Base-by-base conservation (phyloP, 23 tunicate species). In the Oikopleura albicans region DNA sequence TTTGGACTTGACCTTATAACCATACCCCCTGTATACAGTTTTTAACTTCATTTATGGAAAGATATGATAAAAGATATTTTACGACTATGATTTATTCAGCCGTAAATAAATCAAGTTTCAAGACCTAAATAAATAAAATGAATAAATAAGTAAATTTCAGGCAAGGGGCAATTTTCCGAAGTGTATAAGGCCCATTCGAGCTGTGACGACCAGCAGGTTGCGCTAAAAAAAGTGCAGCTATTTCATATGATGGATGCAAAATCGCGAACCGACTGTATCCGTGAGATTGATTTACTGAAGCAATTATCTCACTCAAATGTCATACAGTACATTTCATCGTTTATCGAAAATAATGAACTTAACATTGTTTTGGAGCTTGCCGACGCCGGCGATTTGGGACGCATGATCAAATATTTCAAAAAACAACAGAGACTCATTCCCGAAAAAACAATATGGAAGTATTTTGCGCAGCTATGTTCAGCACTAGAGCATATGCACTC, bases 201-300 rank as follows among this genome's bases (percentile, higher is more conserved):
- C 0, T 66, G 87, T 49, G 98, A 93, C 35, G 87, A 87, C 84
- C 90, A 87, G 83, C 88, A 83, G 8, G 93, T 92, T 66, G 98
- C 98, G 39, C 66, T 93, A 0, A 93, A 93, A 83, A 88, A 93
- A 88, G 98, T 93, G 2, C 40, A 93, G 98, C 88, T 93, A 83
- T 89, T 93, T 83, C 91, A 93, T 39, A 93, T 93, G 98, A 89
- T 93, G 98, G 98, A 93, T 83, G 91, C 98, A 0, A 93, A 93
- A 88, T 92, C 98, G 0, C 76, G 98, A 66, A 91, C 90, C 75
- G 98, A 93, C 71, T 93, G 98, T 66, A 93, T 93, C 27, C 89
- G 90, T 83, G 98, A 93, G 88, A 93, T 93, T 76, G 98, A 93
- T 83, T 63, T 93, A 8, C 85, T 93, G 27, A 93, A 93, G 98